Conservation (phyloP, 2,888 invertebrate genomes). For the Cetonia aurata region DNA sequence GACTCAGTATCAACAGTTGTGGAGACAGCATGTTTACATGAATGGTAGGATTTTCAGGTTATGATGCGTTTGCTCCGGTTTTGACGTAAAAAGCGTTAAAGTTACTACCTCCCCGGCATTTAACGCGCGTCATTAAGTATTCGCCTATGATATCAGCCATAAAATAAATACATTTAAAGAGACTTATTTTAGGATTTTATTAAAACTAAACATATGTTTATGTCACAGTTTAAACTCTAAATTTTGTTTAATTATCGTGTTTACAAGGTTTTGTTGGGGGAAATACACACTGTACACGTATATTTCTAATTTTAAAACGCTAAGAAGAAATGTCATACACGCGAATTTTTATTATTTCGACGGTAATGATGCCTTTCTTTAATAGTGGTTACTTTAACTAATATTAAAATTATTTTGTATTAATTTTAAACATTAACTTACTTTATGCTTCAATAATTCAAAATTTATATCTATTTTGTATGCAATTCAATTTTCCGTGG, state of each 20-base stretch:
- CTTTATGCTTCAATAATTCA: too few species aligned
- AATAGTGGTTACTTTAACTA: too few species aligned
- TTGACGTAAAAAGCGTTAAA: conserved; percentile 25
- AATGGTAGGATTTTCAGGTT: conserved; percentile 73
- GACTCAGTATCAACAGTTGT: conserved; percentile 83
- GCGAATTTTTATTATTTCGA: too few species aligned
- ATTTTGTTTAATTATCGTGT: conserved; percentile 10
- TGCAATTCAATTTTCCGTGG: too few species aligned
- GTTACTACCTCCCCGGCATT: conserved; percentile 5
- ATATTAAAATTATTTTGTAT: too few species aligned
- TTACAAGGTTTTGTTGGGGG: conserved; percentile 16
- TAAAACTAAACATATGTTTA: conserved; percentile 19
- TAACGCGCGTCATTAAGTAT: not conserved
- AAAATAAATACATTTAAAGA: not conserved
- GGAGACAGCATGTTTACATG: conserved; percentile 85
- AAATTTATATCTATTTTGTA: too few species aligned
- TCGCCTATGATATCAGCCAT: not conserved
- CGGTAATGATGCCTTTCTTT: too few species aligned
- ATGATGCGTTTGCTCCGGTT: conserved; percentile 19
- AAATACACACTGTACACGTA: not conserved
- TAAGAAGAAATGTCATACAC: too few species aligned
- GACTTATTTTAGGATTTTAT: not conserved
- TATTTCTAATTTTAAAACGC: conserved; percentile 6
- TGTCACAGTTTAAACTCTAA: conserved; percentile 3
- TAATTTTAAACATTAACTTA: too few species aligned